Base-by-base conservation (phyloP, 1,140 invertebrate species). In the Nasonia giraulti region DNA sequence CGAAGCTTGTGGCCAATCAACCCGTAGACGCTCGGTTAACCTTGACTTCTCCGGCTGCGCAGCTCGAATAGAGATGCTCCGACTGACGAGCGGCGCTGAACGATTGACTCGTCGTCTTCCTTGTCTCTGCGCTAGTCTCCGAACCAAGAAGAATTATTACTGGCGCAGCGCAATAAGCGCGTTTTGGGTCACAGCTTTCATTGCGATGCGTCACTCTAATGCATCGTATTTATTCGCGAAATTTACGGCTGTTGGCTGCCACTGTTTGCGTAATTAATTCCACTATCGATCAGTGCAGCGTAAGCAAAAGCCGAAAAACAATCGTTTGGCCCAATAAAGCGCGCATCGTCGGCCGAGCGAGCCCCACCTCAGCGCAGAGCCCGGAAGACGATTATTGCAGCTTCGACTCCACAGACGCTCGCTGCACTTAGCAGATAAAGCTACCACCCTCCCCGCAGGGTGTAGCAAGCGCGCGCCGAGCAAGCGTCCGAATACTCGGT, bases 341-440 rank as follows among this genome's bases (percentile, higher is more conserved):
- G 27, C 27, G 27, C 27, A 1, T 27, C 27, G 27, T 2, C 1
- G 27, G 27, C 27, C 1, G 27, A 27, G 27, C 27, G 27, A 27
- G 27, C 27, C 27, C 27, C 27, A 27, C 27, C 27, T 27, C 27
- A 27, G 74, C 79, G 76, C 37, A 73, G 33, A 37, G 33, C 33
- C 5, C 5, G 33, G 23, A 85, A 82, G 84, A 78, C 79, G 79
- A 85, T 85, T 82, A 85, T 81, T 77, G 84, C 33, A 73, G 40
- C 66, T 76, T 85, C 87, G 86, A 89, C 84, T 87, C 76, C 88
- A n/a, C 55, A 88, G 86, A 88, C 87, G 88, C 86, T 85, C 87
- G 85, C 90, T 92, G 91, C 89, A 90, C 86, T 86, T 85, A 55
- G 86, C 85, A 91, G 91, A 92, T 92, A 92, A 91, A 92, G 90